These are phyloP conservation scores for Puntigrus tetrazona DNA, from an alignment of 2,113 vertebrate genomes.

Conservation along the genomic window DNA sequence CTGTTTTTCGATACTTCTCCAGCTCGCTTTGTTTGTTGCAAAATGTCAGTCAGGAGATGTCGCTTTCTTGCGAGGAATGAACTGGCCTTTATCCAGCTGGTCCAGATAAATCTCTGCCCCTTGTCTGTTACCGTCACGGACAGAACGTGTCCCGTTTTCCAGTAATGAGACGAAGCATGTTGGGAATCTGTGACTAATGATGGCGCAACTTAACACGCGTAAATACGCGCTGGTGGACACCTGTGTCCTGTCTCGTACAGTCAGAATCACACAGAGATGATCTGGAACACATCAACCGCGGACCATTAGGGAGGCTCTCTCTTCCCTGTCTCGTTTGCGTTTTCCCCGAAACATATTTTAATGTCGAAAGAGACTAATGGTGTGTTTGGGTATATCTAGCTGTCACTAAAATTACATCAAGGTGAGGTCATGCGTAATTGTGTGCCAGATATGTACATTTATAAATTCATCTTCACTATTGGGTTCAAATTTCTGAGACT, in stretches of 20 bases:
- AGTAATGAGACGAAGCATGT: constrained; percentile 41
- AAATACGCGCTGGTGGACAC: constrained; percentile 44
- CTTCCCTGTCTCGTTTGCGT: not conserved
- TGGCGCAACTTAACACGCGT: not conserved
- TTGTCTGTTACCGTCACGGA: constrained; percentile 40
- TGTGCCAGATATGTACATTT: not conserved
- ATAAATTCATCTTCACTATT: not conserved
- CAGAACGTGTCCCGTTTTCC: constrained; percentile 17
- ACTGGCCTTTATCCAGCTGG: constrained; percentile 4
- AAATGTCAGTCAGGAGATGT: constrained; percentile 29
- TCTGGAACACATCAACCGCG: constrained; percentile 48
- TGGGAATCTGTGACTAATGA: constrained; percentile 55
- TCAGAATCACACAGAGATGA: constrained; percentile 13
- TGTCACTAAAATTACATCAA: not conserved
- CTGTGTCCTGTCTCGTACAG: constrained; percentile 46
- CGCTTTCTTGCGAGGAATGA: not conserved
- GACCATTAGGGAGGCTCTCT: constrained; percentile 5
- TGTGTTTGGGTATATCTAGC: constrained; percentile 2
- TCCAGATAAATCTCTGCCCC: constrained; percentile 30
- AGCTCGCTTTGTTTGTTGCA: constrained; percentile 23
- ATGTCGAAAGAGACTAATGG: constrained; percentile 21
- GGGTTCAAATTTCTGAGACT: not conserved
- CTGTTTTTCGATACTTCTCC: not conserved
- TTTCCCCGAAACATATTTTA: constrained; percentile 35
- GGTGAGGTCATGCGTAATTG: not conserved